Conservation (phyloP, 2,113 vertebrate genomes). For the Grammomys dolichurus region DNA sequence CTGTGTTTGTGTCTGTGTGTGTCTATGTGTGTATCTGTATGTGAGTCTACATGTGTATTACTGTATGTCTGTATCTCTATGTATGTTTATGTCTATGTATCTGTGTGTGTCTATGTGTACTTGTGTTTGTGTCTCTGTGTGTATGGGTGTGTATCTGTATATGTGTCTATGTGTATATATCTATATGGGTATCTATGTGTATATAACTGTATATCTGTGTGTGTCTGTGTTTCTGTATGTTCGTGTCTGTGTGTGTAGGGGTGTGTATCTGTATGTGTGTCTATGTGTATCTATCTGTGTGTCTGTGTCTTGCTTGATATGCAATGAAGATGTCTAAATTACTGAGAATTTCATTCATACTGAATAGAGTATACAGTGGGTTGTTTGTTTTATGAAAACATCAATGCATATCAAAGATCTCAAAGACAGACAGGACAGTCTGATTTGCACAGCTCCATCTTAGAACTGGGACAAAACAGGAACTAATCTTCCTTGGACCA, state of each 20-base stretch:
- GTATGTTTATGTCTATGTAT: background rate
- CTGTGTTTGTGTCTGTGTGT: background rate
- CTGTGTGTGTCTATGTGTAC: background rate
- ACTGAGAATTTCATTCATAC: conserved; percentile 31
- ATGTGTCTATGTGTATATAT: no score
- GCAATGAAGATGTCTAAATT: conserved; percentile 5
- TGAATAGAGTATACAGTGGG: background rate
- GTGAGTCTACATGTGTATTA: background rate
- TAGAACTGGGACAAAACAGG: background rate
- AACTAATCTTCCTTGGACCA: background rate
- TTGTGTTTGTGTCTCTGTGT: no score
- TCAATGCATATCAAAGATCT: background rate
- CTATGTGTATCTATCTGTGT: background rate
- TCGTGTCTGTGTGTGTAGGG: background rate
- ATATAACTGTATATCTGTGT: background rate
- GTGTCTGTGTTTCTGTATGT: background rate
- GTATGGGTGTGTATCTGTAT: background rate
- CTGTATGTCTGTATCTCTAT: no score
- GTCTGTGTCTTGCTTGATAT: background rate
- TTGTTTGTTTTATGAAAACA: background rate
- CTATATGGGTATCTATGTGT: background rate
- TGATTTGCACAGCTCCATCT: background rate
- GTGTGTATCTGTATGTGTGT: background rate
- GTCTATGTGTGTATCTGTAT: background rate
- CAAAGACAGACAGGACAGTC: background rate